Conservation (phyloP, 64 coral and sea anemone species). For the Trachythela sp. region DNA sequence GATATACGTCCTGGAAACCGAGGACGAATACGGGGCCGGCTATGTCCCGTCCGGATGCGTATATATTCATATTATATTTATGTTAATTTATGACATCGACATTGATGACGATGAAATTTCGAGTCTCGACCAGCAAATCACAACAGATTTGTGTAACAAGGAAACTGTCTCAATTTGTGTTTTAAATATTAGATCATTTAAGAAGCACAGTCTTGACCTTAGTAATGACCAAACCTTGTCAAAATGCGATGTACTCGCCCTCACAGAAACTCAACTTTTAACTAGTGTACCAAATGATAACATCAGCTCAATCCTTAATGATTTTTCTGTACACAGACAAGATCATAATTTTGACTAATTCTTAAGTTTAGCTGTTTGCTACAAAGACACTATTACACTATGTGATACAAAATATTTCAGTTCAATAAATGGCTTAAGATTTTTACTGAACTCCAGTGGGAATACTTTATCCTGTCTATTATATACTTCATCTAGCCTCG, state of each 20-base stretch:
- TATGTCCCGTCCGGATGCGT: too few relatives aligned
- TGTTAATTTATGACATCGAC: too few relatives aligned
- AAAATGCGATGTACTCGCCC: neutral
- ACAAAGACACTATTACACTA: neutral
- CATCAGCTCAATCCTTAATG: neutral
- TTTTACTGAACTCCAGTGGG: neutral
- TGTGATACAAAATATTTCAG: neutral
- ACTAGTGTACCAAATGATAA: neutral
- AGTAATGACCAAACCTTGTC: neutral
- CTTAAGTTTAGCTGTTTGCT: neutral
- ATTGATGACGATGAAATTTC: neutral
- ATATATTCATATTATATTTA: too few relatives aligned
- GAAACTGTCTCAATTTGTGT: neutral
- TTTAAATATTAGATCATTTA: neutral
- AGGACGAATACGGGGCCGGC: too few relatives aligned
- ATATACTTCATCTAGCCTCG: too few relatives aligned
- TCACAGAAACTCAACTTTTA: conserved; percentile 3
- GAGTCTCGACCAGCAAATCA: neutral
- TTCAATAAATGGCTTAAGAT: neutral
- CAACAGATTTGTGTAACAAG: neutral
- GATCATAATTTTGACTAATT: neutral
- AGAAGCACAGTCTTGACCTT: neutral
- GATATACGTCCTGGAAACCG: too few relatives aligned
- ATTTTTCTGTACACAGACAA: neutral
- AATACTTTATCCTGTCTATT: too few relatives aligned